Percentiles rank a stretch among this genome's conserved stretches.
phyloP scores from a whole-genome alignment of 2,888 invertebrate genomes.

The Perizoma flavofasciatum region DNA sequence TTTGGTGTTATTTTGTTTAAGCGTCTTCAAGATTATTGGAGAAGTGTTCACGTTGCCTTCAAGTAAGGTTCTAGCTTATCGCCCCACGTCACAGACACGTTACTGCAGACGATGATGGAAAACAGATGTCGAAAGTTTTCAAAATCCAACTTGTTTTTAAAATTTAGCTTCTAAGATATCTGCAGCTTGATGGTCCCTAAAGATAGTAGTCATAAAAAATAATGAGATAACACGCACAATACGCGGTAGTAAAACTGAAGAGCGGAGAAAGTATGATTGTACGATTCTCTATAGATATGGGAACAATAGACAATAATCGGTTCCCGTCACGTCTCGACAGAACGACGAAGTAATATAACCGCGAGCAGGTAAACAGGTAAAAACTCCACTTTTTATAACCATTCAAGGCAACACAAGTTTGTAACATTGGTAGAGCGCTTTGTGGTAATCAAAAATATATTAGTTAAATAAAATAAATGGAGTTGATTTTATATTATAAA shows the following conservation, averaged over 20 bases:
- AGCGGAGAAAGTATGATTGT: slow-evolving; percentile 44
- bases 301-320: slow-evolving; percentile 68
- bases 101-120: too few species aligned
- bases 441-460: slow-evolving; percentile 36
- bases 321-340: slow-evolving; percentile 64
- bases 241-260: slow-evolving; percentile 42
- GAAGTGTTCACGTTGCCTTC: too few species aligned
- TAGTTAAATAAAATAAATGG: slow-evolving; percentile 7
- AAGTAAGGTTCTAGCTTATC: too few species aligned
- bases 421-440: slow-evolving; percentile 9
- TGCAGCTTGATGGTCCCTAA: background rate
- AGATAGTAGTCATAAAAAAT: slow-evolving; percentile 8
- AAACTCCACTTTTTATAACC: slow-evolving; percentile 36
- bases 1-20: too few species aligned
- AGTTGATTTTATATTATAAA: background rate
- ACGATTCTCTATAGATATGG: slow-evolving; percentile 53
- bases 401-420: slow-evolving; percentile 34
- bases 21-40: too few species aligned
- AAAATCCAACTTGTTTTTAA: too few species aligned
- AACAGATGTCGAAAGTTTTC: too few species aligned
- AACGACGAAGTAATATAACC: slow-evolving; percentile 43
- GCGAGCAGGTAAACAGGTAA: slow-evolving; percentile 49
- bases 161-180: background rate
- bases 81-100: too few species aligned
- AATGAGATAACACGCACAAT: slow-evolving; percentile 39